These are phyloP conservation scores for Thereva nobilitata DNA, from an alignment of 2,888 invertebrate genomes.

Conservation along the genomic window DNA sequence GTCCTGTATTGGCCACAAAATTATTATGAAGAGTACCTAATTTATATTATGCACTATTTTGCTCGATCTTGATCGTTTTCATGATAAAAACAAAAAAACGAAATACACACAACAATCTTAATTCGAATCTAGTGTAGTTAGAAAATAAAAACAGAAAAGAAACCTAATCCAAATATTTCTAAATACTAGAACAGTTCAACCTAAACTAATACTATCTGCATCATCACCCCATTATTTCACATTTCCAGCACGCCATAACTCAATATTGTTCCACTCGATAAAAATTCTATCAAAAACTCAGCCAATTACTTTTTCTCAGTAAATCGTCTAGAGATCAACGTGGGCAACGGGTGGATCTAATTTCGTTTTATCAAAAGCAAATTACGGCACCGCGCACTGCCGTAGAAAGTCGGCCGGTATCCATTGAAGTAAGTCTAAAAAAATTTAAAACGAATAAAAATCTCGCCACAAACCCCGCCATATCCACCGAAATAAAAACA, in stretches of 20 bases:
- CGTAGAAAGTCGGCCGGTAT: conserved; percentile 11
- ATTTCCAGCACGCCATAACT: not conserved
- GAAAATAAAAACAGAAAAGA: too few relatives aligned
- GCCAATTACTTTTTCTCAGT: conserved; percentile 33
- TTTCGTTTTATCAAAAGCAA: conserved; percentile 18
- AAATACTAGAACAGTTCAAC: too few relatives aligned
- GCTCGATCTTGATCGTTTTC: too few relatives aligned
- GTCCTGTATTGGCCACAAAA: too few relatives aligned
- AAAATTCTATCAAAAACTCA: conserved; percentile 30
- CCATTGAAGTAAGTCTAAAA: conserved; percentile 16
- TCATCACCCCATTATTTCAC: not conserved
- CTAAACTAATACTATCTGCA: too few relatives aligned
- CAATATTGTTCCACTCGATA: conserved; percentile 20
- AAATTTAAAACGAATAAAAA: conserved; percentile 18
- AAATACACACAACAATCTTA: too few relatives aligned
- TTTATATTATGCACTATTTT: too few relatives aligned
- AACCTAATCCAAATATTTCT: too few relatives aligned
- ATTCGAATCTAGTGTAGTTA: too few relatives aligned
- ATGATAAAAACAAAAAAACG: too few relatives aligned
- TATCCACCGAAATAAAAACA: not conserved
- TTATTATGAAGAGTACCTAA: too few relatives aligned
- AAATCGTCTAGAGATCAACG: not conserved
- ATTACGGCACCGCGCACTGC: conserved; percentile 11
- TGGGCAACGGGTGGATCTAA: conserved; percentile 8
- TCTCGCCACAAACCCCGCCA: conserved; percentile 1